These are phyloP conservation scores for Cacoxenus indagator DNA, from an alignment of 2,888 invertebrate genomes.

Conservation along the genomic window DNA sequence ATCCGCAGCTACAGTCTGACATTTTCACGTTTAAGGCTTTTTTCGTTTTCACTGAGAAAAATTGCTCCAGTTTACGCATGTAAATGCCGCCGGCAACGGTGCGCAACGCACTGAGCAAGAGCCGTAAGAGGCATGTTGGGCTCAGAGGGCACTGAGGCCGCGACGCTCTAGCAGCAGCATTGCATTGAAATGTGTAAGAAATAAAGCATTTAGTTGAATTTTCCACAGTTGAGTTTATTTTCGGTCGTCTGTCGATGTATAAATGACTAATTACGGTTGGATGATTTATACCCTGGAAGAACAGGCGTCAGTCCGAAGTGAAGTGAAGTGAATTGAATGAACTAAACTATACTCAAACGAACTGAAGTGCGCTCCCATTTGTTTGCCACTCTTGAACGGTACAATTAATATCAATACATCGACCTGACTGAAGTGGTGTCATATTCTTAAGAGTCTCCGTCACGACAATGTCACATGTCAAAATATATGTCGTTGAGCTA, in stretches of 20 bases:
- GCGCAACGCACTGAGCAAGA: not conserved
- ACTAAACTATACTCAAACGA: not conserved
- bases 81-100: slow-evolving; percentile 29
- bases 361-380: slow-evolving; percentile 33
- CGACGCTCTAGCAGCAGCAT: not conserved
- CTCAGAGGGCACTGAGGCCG: not conserved
- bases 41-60: slow-evolving; percentile 40
- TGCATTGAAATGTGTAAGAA: no score
- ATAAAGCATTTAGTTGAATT: not conserved
- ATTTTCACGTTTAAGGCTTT: slow-evolving; percentile 57
- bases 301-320: not conserved
- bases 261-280: slow-evolving; percentile 60
- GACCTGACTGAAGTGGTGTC: not conserved
- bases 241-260: slow-evolving; percentile 14
- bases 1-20: slow-evolving; percentile 66
- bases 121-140: no score
- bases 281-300: slow-evolving; percentile 53
- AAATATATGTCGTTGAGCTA: not conserved
- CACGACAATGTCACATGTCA: slow-evolving; percentile 1
- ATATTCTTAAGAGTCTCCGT: slow-evolving; percentile 1
- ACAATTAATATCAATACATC: slow-evolving; percentile 47
- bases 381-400: slow-evolving; percentile 46
- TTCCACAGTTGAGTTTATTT: slow-evolving; percentile 14
- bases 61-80: slow-evolving; percentile 58
- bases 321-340: not conserved